Evolutionary conservation across 2,113 vertebrate genomes (phyloP).

Genomic region (Monarcha castaneiventris): DNA sequence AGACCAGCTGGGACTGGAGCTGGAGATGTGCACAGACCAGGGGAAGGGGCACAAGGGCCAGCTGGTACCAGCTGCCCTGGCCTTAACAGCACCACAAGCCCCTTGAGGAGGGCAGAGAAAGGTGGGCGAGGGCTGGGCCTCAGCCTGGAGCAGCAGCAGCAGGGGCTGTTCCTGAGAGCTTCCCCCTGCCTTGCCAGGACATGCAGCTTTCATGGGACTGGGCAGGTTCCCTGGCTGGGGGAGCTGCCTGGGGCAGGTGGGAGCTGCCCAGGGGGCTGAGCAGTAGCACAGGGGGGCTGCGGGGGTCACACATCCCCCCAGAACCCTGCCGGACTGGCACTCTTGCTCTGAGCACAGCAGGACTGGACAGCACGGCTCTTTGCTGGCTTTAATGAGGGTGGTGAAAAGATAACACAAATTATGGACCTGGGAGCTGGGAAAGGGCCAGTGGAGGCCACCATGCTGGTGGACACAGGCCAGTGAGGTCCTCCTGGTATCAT

Average conservation of each 20-base stretch:
- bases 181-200: neutral
- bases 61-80: neutral
- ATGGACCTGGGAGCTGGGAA: fast-evolving
- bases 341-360: neutral
- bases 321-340: fast-evolving
- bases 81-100: neutral
- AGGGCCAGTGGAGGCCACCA: neutral
- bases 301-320: fast-evolving
- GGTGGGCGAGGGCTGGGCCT: neutral
- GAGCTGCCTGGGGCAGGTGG: neutral
- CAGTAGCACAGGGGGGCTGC: neutral
- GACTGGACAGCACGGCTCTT: neutral
- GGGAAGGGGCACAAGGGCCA: neutral
- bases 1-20: neutral
- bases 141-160: neutral
- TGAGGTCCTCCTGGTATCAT: neutral
- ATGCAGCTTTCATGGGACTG: neutral
- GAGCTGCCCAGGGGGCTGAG: neutral
- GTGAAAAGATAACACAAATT: neutral
- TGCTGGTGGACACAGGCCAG: neutral
- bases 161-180: neutral
- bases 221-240: neutral
- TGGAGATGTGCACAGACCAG: fast-evolving
- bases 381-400: neutral
- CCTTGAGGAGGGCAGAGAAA: neutral